phyloP scores from a whole-genome alignment of 2,113 vertebrate species.

The Cinclus mexicanus region DNA sequence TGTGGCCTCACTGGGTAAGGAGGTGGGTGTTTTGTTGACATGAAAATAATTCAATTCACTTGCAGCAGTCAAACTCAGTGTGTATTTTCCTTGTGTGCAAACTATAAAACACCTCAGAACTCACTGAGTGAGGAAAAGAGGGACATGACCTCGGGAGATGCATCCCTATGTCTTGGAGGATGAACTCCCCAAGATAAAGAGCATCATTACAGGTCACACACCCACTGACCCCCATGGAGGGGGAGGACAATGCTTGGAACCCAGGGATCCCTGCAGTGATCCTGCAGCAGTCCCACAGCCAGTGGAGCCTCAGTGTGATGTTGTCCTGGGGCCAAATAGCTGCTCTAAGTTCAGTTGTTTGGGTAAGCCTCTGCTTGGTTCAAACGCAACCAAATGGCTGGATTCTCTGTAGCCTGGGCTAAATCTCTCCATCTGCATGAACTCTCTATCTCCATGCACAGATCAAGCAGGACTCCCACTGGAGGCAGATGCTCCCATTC shows the following conservation, averaged over 20 bases:
- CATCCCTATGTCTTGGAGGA: not conserved
- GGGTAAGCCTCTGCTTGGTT: not conserved
- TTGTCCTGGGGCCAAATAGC: not conserved
- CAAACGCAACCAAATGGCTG: not conserved
- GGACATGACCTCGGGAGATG: not conserved
- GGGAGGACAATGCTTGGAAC: not conserved
- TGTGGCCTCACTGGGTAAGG: not conserved
- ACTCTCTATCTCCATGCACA: not conserved
- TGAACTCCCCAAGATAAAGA: not conserved
- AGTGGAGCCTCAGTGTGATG: not conserved
- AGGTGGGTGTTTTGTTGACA: not conserved
- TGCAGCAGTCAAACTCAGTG: not conserved
- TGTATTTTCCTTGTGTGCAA: not conserved
- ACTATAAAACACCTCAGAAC: not conserved
- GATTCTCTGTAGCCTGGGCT: not conserved
- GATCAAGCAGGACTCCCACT: not conserved
- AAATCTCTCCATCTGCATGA: not conserved
- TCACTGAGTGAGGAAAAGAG: not conserved
- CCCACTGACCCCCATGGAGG: fast-evolving
- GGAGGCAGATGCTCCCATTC: not conserved
- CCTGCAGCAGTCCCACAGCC: not conserved
- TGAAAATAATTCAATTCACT: not conserved
- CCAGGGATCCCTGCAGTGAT: not conserved
- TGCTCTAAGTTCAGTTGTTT: not conserved
- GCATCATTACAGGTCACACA: fast-evolving